Percentiles rank a stretch among this genome's conserved stretches.
Conservation (phyloP, 2,888 invertebrate genomes). For the Mongoloraphidia duomilia region DNA sequence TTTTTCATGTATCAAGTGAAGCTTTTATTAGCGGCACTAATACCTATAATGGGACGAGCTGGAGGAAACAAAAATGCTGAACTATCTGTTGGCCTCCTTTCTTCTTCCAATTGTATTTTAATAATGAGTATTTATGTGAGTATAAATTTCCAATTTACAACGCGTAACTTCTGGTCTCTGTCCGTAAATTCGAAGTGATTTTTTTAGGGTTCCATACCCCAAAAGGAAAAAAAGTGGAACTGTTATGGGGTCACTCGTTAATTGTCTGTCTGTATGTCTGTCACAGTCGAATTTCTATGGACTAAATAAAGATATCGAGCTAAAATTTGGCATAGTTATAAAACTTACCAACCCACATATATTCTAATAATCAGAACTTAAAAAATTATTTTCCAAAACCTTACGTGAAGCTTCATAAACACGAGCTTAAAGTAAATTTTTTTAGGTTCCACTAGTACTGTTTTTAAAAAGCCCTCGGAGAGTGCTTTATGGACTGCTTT, state of each 20-base stretch:
- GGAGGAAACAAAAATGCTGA: slow-evolving; percentile 33
- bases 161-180: not conserved
- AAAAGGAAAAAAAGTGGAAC: no score
- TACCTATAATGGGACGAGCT: slow-evolving; percentile 31
- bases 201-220: no score
- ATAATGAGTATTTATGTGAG: slow-evolving; percentile 27
- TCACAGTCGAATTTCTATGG: no score
- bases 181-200: no score
- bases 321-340: not conserved
- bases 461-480: slow-evolving; percentile 19
- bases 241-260: no score
- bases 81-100: slow-evolving; percentile 28
- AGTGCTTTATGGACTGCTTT: slow-evolving; percentile 16
- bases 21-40: slow-evolving; percentile 22
- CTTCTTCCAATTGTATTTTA: slow-evolving; percentile 26
- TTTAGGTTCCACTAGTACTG: slow-evolving; percentile 21
- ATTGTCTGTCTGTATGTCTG: no score
- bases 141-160: slow-evolving; percentile 4
- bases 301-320: no score
- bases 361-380: not conserved
- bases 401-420: no score
- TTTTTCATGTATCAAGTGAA: slow-evolving; percentile 20
- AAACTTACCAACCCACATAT: not conserved
- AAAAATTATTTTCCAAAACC: not conserved
- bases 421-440: slow-evolving; percentile 3